Evolutionary conservation across 2,888 invertebrate genomes (phyloP), one percentile per base, ranked within the genome.

Genomic region (Yponomeuta sedellus): DNA sequence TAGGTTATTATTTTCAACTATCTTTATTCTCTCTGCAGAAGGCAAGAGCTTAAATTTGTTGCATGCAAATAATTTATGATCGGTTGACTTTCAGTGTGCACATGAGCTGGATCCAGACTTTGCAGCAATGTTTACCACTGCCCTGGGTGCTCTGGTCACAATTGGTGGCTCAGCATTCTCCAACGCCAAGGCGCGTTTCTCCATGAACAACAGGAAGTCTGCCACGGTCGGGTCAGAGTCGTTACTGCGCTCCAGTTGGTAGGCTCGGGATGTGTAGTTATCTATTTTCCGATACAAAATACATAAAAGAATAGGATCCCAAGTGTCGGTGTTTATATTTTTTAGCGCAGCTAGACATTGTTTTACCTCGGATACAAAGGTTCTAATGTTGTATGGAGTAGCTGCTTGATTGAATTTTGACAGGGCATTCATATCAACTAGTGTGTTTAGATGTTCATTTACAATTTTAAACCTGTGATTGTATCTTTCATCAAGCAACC

Each of bases 251-350:
- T 68, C 68, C 2, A 69, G 58, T 10, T 71, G 69, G 57, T 67
- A 71, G 0, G 67, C 61, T 6, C 68, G 34, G n/a, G 66, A 56
- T 0, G 67, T 69, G 11, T 64, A 66, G 10, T 10, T 11, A 59
- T 70, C 70, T 67, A 71, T n/a, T 69, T 71, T 70, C 8, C 71
- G 68, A 22, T 64, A 59, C 8, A 71, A 16, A 61, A 70, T 66
- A 61, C 69, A 68, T 10, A 70, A n/a, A 8, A 71, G 2, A 6
- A 71, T 66, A 22, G 66, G 12, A 62, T 70, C 70, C 71, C 70
- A 70, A 25, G 10, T 22, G 8, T 62, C 39, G 2, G 39, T 22
- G 2, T 68, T 63, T 0, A 68, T 34, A 58, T 67, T 70, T 62
- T 66, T 66, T n/a, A 71, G 2, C 2, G 70, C 68, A 0, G 71